Evolutionary conservation across 2,888 invertebrate species (phyloP).

Genomic region (Rhamnusium bicolor): DNA sequence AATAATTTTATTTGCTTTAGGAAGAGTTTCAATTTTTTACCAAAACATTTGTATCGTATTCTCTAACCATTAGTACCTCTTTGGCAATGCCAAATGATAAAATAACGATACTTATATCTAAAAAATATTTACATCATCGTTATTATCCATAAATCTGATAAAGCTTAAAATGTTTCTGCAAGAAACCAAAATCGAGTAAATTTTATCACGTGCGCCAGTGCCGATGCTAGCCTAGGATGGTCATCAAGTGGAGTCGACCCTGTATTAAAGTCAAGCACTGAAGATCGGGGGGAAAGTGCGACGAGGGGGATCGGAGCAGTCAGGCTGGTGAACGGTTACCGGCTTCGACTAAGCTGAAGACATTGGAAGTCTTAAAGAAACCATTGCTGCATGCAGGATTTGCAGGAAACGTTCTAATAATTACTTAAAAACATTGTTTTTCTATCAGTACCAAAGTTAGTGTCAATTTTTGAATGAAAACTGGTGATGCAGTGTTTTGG

Average conservation of each 20-base stretch:
- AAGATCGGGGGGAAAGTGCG: conserved; percentile 43
- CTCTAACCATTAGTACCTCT: too few relatives aligned
- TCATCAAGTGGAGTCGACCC: conserved; percentile 34
- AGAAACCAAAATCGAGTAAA: background rate
- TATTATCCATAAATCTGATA: too few relatives aligned
- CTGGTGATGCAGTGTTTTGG: conserved; percentile 9
- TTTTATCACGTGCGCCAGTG: conserved; percentile 6
- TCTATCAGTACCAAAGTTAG: background rate
- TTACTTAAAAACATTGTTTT: background rate
- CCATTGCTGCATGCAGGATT: conserved; percentile 30
- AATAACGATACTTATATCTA: too few relatives aligned
- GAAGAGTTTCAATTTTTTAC: too few relatives aligned
- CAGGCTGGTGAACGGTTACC: conserved; percentile 47
- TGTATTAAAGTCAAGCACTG: conserved; percentile 41
- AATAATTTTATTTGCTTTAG: too few relatives aligned
- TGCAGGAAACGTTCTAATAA: conserved; percentile 13
- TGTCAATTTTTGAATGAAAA: background rate
- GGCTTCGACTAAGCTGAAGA: conserved; percentile 39
- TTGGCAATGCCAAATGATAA: too few relatives aligned
- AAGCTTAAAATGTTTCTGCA: background rate
- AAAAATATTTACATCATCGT: too few relatives aligned
- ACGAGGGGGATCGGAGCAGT: conserved; percentile 46
- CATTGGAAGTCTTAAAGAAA: conserved; percentile 34
- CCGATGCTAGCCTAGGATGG: conserved; percentile 19
- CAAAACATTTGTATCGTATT: too few relatives aligned